These are phyloP conservation scores for Pedicia rivosa DNA, from an alignment of 2,888 invertebrate genomes.

Conservation along the genomic window DNA sequence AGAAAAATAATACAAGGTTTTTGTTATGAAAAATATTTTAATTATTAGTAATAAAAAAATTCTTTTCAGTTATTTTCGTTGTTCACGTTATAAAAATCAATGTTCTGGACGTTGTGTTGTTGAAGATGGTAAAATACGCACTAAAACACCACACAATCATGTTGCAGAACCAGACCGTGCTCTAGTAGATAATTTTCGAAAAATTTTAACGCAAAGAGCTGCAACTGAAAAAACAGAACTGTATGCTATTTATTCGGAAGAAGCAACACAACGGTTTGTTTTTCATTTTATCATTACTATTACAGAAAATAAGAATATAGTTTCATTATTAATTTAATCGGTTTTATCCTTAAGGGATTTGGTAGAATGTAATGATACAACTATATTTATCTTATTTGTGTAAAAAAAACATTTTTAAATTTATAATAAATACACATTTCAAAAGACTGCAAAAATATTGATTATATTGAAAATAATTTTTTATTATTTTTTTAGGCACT, in stretches of 20 bases:
- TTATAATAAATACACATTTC: too few species aligned
- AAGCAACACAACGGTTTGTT: slow-evolving; percentile 16
- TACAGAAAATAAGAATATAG: too few species aligned
- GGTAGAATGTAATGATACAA: too few species aligned
- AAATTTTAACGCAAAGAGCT: slow-evolving; percentile 16
- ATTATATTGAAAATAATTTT: too few species aligned
- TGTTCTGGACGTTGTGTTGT: slow-evolving; percentile 16
- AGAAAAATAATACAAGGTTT: slow-evolving; percentile 16
- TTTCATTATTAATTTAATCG: too few species aligned
- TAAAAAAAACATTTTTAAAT: too few species aligned
- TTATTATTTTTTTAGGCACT: too few species aligned
- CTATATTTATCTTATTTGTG: too few species aligned
- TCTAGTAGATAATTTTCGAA: slow-evolving; percentile 17
- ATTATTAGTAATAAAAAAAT: neutral
- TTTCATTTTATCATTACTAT: neutral
- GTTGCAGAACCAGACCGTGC: slow-evolving; percentile 15
- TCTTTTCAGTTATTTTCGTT: slow-evolving; percentile 17
- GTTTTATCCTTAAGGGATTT: too few species aligned
- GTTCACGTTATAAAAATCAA: slow-evolving; percentile 15
- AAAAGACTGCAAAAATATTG: too few species aligned
- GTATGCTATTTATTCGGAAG: slow-evolving; percentile 17
- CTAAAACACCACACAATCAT: slow-evolving; percentile 16
- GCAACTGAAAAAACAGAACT: slow-evolving; percentile 15
- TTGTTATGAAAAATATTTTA: neutral
- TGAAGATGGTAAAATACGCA: slow-evolving; percentile 15